Evolutionary conservation across 2,797 vertebrate species (phyloP).

Genomic region (Gobionotothen gibberifrons): DNA sequence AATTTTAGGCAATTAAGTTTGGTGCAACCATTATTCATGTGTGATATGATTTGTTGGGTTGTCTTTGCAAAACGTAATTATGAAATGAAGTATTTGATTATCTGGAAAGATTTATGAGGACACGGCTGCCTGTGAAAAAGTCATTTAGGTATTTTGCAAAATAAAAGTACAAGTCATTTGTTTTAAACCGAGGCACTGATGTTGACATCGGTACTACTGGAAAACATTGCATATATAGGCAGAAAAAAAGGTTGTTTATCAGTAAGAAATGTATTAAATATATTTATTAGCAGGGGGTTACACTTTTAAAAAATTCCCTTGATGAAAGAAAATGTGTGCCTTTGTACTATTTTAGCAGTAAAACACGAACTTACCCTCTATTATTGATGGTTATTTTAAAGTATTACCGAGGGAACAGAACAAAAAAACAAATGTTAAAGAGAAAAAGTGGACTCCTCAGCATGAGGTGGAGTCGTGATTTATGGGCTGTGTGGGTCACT

Average conservation of each 20-base stretch:
- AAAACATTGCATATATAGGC: background rate
- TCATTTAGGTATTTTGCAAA: conserved; percentile 17
- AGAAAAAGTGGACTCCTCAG: conserved; percentile 22
- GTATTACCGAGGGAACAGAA: background rate
- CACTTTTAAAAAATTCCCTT: background rate
- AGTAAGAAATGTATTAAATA: accelerated
- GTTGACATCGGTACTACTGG: background rate
- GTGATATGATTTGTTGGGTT: conserved; percentile 44
- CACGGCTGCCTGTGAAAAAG: conserved; percentile 21
- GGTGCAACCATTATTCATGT: conserved; percentile 45
- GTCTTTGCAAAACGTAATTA: conserved; percentile 47
- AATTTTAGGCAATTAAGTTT: conserved; percentile 44
- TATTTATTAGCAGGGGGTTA: background rate
- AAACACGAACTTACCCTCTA: no score
- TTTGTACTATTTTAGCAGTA: no score
- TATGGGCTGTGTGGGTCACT: conserved; percentile 63
- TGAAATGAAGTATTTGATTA: conserved; percentile 47
- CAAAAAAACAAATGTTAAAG: conserved; percentile 14
- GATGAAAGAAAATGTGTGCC: background rate
- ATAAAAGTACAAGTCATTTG: conserved; percentile 13
- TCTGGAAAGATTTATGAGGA: conserved; percentile 39
- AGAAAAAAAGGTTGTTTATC: background rate
- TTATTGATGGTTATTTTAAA: no score
- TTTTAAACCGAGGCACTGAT: conserved; percentile 9
- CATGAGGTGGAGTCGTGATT: conserved; percentile 65